Base-by-base conservation (phyloP, 2,797 vertebrate genomes). In the Hippocampus kuda region DNA sequence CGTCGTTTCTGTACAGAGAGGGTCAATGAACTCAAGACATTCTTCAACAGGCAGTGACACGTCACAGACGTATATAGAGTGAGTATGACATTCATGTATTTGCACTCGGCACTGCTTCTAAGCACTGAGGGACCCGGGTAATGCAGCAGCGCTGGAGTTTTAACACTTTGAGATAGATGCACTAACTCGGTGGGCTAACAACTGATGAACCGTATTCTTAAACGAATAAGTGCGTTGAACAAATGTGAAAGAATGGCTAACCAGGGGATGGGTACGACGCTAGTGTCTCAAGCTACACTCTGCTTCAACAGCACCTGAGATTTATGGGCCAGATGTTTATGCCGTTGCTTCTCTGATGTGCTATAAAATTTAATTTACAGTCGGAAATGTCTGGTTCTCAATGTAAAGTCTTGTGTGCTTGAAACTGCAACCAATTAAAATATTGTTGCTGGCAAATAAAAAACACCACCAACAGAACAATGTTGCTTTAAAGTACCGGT, bases 281-380 rank as follows among this genome's bases (percentile, higher is more conserved):
- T 63, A 60, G 57, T 75, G 77, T 77, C 72, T 83, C 73, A 59
- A 66, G 63, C 70, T 69, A 68, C 76, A 66, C 71, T 77, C 69
- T 26, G 68, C 79, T 75, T 68, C 42, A 65, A 46, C 63, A 76
- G 67, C 78, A 82, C 77, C 79, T 85, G 75, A 84, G 82, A 85
- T 86, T 84, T 84, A 84, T 84, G 78, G 73, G 67, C 78, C 84
- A 87, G 83, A 85, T 88, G 82, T 86, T 84, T 82, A 76, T 83
- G 81, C 72, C 76, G 74, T 80, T 76, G 81, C 80, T 77, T 74
- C 69, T 83, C 80, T 69, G 77, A 79, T 65, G 63, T 65, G 44
- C 63, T 77, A 83, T 82, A 81, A 85, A 85, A 83, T 75, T 80
- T 79, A 56, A 83, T 84, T 84, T 76, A 79, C 71, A 79, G 63